These are phyloP conservation scores for Latrodectus geometricus DNA, from an alignment of 1,140 invertebrate species.

Conservation along the genomic window DNA sequence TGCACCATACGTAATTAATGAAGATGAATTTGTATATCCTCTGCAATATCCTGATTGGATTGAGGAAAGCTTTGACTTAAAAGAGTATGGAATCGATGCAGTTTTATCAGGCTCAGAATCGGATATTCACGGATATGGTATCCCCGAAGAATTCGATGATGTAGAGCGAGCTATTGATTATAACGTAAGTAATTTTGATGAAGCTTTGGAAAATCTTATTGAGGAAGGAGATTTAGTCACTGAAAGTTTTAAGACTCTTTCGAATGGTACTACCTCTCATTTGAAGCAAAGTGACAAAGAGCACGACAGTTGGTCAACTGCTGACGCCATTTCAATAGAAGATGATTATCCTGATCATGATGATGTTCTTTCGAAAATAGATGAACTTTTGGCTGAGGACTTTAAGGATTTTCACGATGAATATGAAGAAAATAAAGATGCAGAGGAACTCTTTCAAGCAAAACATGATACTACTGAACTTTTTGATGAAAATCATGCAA, in stretches of 20 bases:
- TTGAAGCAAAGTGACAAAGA: conserved; percentile 25
- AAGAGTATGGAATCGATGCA: conserved; percentile 52
- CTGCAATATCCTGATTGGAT: conserved; percentile 48
- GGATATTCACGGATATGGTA: conserved; percentile 26
- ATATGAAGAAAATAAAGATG: background rate
- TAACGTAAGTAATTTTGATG: conserved; percentile 48
- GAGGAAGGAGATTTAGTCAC: conserved; percentile 16
- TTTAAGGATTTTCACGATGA: conserved; percentile 33
- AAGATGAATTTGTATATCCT: conserved; percentile 55
- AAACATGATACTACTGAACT: background rate
- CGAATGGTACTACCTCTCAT: conserved; percentile 12
- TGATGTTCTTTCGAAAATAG: conserved; percentile 46
- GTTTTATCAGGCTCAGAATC: conserved; percentile 15
- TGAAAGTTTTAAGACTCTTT: conserved; percentile 52
- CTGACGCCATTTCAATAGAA: conserved; percentile 48
- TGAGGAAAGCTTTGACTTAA: conserved; percentile 53
- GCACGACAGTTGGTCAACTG: conserved; percentile 52
- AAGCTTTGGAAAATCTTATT: background rate
- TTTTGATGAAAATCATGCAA: no score
- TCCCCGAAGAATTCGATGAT: conserved; percentile 36
- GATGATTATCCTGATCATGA: conserved; percentile 49
- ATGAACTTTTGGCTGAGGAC: conserved; percentile 53
- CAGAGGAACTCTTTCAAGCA: background rate
- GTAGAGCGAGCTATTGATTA: conserved; percentile 48
- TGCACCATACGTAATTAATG: conserved; percentile 27